Percentiles rank a stretch among this genome's conserved stretches.
Evolutionary conservation across 2,797 vertebrate genomes (phyloP).

Genomic region (Lophius americanus): DNA sequence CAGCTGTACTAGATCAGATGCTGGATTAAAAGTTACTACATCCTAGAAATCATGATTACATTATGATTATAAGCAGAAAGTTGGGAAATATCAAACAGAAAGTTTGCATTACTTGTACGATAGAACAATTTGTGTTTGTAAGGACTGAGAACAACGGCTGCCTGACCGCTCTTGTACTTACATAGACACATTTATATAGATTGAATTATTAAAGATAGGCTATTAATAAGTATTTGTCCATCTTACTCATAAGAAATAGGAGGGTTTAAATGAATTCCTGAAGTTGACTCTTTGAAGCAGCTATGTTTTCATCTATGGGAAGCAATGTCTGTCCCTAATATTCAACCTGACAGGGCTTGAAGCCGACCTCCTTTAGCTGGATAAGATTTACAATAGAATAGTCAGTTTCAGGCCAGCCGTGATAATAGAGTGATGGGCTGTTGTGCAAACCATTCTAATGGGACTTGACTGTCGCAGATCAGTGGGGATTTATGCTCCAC

Average conservation of each 20-base stretch:
- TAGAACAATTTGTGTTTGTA: not conserved
- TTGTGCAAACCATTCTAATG: constrained; percentile 77
- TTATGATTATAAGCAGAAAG: not conserved
- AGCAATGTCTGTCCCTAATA: constrained; percentile 62
- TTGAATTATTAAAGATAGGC: not conserved
- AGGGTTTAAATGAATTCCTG: constrained; percentile 59
- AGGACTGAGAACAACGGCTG: too few species aligned
- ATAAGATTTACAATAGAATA: constrained; percentile 77
- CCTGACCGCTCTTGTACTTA: too few species aligned
- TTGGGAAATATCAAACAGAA: not conserved
- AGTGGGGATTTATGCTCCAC: constrained; percentile 79
- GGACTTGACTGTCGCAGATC: constrained; percentile 80
- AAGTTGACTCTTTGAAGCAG: constrained; percentile 59
- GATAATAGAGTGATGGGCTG: constrained; percentile 79
- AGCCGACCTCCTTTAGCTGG: constrained; percentile 68
- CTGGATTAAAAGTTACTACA: not conserved
- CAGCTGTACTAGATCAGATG: not conserved
- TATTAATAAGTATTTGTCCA: constrained; percentile 9
- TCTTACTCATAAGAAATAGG: constrained; percentile 26
- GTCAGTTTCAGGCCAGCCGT: constrained; percentile 74
- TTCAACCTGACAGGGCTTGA: constrained; percentile 68
- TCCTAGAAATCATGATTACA: not conserved
- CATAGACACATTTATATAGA: not conserved
- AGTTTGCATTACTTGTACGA: not conserved
- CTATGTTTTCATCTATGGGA: constrained; percentile 58